Evolutionary conservation across 2,113 vertebrate genomes (phyloP).

Genomic region (Struthio camelus): DNA sequence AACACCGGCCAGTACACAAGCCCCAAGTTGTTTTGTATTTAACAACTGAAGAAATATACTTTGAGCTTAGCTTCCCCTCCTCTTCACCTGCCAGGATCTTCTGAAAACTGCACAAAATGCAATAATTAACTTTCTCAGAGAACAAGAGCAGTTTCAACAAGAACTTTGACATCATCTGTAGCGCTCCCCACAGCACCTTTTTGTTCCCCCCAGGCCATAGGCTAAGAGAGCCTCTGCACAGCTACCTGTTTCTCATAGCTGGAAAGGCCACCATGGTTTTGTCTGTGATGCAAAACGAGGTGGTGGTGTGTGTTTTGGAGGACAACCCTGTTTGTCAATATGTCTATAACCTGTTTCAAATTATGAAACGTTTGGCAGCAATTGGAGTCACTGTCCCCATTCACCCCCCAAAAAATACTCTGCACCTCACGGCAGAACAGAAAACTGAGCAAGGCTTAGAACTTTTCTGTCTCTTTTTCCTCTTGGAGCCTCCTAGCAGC

Average conservation of each 20-base stretch:
- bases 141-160: not conserved
- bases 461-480: not conserved
- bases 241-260: not conserved
- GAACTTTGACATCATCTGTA: accelerated
- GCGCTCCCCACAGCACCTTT: not conserved
- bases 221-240: accelerated
- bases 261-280: too few relatives aligned
- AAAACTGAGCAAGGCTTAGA: not conserved
- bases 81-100: not conserved
- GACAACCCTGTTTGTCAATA: not conserved
- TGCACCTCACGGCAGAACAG: not conserved
- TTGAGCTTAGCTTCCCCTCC: not conserved
- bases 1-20: not conserved
- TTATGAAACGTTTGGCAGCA: not conserved
- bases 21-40: not conserved
- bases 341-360: not conserved
- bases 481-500: not conserved
- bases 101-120: accelerated
- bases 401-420: not conserved
- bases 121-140: not conserved
- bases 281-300: not conserved
- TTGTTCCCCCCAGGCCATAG: not conserved
- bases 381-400: not conserved
- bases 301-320: not conserved
- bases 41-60: not conserved